These are phyloP conservation scores for Acanthaster planci DNA, from an alignment of 35 echinoderm and acorn worm species.

Conservation along the genomic window DNA sequence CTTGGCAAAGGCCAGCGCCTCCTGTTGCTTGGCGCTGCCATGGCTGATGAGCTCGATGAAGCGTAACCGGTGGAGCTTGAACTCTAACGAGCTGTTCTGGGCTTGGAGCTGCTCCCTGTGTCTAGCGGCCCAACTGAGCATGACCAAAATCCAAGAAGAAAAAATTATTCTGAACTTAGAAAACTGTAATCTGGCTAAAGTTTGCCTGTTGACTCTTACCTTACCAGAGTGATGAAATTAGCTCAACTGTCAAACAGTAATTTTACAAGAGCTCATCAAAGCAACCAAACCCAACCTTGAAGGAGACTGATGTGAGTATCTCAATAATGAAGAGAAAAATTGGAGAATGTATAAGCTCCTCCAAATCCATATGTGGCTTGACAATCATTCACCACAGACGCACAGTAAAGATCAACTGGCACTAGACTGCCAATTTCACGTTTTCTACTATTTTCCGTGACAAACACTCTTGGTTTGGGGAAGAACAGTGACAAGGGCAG, in stretches of 20 bases:
- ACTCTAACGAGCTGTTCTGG: constrained; percentile 89
- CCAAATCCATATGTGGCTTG: no score
- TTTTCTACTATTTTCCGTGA: no score
- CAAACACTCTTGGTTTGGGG: no score
- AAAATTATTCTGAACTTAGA: background rate
- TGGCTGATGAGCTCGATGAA: constrained; percentile 89
- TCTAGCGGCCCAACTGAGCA: constrained; percentile 75
- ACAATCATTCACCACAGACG: no score
- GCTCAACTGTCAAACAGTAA: background rate
- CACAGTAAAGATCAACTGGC: no score
- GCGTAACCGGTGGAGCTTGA: constrained; percentile 89
- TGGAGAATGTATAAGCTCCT: no score
- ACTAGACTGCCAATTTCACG: no score
- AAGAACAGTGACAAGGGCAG: no score
- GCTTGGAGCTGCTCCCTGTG: constrained; percentile 76
- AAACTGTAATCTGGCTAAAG: background rate
- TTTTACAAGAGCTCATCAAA: no score
- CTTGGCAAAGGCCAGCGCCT: constrained; percentile 75
- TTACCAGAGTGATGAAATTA: background rate
- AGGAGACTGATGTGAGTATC: no score
- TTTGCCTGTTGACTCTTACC: background rate
- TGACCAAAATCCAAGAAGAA: background rate
- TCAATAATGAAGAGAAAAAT: no score
- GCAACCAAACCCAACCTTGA: no score
- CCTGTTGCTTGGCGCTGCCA: constrained; percentile 66